Conservation (phyloP, 2,888 invertebrate species). For the Tuberolachnus salignus region DNA sequence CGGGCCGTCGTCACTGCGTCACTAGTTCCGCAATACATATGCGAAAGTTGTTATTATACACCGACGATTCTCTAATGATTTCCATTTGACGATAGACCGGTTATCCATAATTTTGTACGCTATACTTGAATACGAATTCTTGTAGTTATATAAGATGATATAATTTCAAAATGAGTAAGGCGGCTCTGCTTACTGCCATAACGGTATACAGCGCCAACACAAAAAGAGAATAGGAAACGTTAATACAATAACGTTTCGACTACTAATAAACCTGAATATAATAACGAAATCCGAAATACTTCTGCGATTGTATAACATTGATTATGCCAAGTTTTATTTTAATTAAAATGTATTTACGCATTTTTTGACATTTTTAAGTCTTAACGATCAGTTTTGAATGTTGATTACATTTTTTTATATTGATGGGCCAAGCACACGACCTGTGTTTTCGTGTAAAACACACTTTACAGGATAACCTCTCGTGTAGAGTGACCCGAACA, state of each 20-base stretch:
- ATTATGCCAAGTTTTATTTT: not conserved
- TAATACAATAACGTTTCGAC: not conserved
- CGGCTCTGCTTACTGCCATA: too few species aligned
- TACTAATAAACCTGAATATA: not conserved
- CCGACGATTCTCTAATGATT: constrained; percentile 7
- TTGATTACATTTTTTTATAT: too few species aligned
- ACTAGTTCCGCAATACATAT: not conserved
- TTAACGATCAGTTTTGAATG: too few species aligned
- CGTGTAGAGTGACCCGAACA: too few species aligned
- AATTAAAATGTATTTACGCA: too few species aligned
- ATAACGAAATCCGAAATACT: not conserved
- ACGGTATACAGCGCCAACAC: too few species aligned
- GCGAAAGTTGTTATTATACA: constrained; percentile 33
- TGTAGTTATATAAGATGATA: not conserved
- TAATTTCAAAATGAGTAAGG: not conserved
- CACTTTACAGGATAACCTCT: too few species aligned
- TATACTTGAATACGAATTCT: not conserved
- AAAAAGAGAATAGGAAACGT: not conserved
- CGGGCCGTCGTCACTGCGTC: too few species aligned
- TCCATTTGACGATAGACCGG: constrained; percentile 12
- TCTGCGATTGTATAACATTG: not conserved
- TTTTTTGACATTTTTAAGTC: too few species aligned
- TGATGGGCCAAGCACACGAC: too few species aligned
- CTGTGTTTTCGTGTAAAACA: too few species aligned
- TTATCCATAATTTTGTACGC: not conserved